phyloP scores from a whole-genome alignment of 2,888 invertebrate genomes.

The Phania funesta region DNA sequence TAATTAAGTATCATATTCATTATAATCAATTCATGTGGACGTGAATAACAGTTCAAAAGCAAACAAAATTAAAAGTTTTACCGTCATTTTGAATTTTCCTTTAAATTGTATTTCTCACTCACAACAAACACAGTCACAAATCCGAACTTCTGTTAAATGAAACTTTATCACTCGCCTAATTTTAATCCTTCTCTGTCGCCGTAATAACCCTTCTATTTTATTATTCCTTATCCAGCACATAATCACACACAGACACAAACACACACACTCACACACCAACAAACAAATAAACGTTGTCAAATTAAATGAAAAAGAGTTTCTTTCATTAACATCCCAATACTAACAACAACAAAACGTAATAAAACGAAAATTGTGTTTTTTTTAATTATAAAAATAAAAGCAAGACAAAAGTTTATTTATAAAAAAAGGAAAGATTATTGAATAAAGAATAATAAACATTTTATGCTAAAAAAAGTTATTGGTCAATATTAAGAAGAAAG shows the following conservation, averaged over 20 bases:
- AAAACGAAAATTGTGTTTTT: conserved; percentile 11
- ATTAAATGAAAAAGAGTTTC: conserved; percentile 32
- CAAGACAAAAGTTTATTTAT: conserved; percentile 65
- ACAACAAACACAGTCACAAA: not conserved
- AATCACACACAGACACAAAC: not conserved
- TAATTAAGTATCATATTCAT: not conserved
- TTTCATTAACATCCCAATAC: conserved; percentile 35
- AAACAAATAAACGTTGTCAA: conserved; percentile 7
- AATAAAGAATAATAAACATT: conserved; percentile 67
- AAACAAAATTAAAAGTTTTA: conserved; percentile 9
- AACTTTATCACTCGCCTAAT: not conserved
- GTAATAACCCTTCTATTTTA: not conserved
- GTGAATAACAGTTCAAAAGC: not conserved
- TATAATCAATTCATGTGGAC: conserved; percentile 37
- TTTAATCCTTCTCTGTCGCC: not conserved
- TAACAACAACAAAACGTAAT: conserved; percentile 21
- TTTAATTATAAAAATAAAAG: conserved; percentile 49
- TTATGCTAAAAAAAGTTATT: conserved; percentile 59
- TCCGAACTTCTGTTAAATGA: not conserved
- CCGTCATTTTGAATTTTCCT: not conserved
- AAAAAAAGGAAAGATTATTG: conserved; percentile 55
- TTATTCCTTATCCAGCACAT: not conserved
- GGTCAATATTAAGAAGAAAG: not conserved
- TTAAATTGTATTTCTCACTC: not conserved
- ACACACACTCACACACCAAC: not conserved